Evolutionary conservation across 2,113 vertebrate genomes (phyloP).

Genomic region (Pogonocichla stellata): DNA sequence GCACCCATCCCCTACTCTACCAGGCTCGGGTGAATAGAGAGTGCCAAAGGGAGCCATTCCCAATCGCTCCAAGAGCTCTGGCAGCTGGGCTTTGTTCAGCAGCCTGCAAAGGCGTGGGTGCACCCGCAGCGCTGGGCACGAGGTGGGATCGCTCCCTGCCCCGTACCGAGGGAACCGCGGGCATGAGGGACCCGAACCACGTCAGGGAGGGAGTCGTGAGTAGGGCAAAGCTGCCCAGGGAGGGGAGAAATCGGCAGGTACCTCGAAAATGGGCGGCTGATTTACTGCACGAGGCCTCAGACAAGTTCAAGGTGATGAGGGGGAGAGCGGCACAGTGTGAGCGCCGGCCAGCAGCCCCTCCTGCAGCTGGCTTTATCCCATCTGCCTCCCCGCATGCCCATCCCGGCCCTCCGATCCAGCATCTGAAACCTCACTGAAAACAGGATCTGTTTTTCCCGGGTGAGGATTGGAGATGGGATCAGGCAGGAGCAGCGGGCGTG

Average conservation of each 20-base stretch:
- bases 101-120: neutral
- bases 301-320: conserved; percentile 19
- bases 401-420: neutral
- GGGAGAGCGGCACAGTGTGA: neutral
- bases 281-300: neutral
- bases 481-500: neutral
- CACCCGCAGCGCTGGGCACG: neutral
- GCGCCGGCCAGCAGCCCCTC: neutral
- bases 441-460: conserved; percentile 10
- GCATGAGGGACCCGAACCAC: neutral
- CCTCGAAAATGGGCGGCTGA: neutral
- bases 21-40: neutral
- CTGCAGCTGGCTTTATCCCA: neutral
- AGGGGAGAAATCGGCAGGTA: neutral
- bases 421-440: neutral
- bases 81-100: conserved; percentile 1
- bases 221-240: neutral
- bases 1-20: neutral
- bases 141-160: neutral
- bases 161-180: fast-evolving
- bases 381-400: fast-evolving
- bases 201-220: neutral
- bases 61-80: neutral
- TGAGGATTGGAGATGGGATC: conserved; percentile 9
- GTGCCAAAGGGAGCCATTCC: neutral